Percentiles rank a stretch among this genome's conserved stretches.
phyloP scores from a whole-genome alignment of 2,113 vertebrate species.

The Gallinago paraguaiae region DNA sequence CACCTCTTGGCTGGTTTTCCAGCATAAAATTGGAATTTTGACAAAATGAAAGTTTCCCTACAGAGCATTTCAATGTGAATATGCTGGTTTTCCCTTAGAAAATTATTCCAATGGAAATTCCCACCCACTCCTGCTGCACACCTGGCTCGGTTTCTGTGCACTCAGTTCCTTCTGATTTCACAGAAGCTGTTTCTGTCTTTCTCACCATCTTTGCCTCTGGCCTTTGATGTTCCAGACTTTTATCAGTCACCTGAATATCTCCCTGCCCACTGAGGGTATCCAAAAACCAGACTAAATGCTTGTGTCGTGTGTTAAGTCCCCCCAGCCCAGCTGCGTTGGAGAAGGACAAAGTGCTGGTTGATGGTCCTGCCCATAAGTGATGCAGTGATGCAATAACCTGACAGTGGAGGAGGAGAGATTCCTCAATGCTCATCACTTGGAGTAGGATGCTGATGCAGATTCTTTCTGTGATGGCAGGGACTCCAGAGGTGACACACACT shows the following conservation, averaged over 20 bases:
- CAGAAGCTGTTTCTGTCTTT: background rate
- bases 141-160: background rate
- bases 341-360: background rate
- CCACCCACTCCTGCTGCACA: background rate
- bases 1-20: background rate
- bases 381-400: background rate
- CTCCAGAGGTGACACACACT: background rate
- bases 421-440: background rate
- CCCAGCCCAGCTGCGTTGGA: background rate
- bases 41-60: background rate
- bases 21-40: background rate
- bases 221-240: background rate
- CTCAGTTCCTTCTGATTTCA: background rate
- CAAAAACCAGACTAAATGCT: background rate
- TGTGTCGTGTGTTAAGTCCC: background rate
- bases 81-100: background rate
- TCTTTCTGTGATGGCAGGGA: background rate
- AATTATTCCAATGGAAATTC: background rate
- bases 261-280: background rate
- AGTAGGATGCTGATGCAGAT: background rate
- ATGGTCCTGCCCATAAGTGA: fast-evolving
- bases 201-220: background rate
- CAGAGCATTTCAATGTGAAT: background rate
- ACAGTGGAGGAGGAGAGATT: background rate
- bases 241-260: background rate